A percentile compares a stretch with the other conserved stretches of the same genome.
These are phyloP conservation scores for Meteorus cinctellus DNA, from an alignment of 2,888 invertebrate species.

Conservation along the genomic window DNA sequence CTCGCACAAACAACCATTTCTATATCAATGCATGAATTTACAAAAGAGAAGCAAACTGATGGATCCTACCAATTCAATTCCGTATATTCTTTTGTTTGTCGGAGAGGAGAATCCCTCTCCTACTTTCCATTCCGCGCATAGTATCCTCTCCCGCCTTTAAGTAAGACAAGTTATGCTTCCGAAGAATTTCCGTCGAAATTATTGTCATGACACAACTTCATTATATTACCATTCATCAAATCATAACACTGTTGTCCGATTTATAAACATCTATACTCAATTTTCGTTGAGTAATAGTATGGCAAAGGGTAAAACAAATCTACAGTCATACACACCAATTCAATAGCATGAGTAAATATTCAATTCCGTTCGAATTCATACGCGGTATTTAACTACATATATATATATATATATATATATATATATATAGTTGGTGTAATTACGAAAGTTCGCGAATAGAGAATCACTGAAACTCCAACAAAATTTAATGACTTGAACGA, in stretches of 20 bases:
- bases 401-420: slow-evolving; percentile 2
- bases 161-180: background rate
- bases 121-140: no score
- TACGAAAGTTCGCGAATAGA: slow-evolving; percentile 27
- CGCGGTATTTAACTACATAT: background rate
- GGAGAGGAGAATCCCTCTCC: no score
- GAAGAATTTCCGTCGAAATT: background rate
- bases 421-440: background rate
- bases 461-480: background rate
- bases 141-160: background rate
- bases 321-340: background rate
- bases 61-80: no score
- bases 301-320: background rate
- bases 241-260: background rate
- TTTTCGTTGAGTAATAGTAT: background rate
- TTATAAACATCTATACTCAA: background rate
- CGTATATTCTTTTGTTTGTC: no score
- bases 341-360: slow-evolving; percentile 10
- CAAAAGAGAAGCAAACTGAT: no score
- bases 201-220: background rate
- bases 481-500: slow-evolving; percentile 25
- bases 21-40: no score
- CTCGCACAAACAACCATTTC: no score
- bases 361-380: slow-evolving; percentile 4
- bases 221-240: background rate